Percentiles rank a stretch among this genome's conserved stretches.
These are phyloP conservation scores for Coelinius sp. DNA, from an alignment of 2,888 invertebrate genomes.

Conservation along the genomic window DNA sequence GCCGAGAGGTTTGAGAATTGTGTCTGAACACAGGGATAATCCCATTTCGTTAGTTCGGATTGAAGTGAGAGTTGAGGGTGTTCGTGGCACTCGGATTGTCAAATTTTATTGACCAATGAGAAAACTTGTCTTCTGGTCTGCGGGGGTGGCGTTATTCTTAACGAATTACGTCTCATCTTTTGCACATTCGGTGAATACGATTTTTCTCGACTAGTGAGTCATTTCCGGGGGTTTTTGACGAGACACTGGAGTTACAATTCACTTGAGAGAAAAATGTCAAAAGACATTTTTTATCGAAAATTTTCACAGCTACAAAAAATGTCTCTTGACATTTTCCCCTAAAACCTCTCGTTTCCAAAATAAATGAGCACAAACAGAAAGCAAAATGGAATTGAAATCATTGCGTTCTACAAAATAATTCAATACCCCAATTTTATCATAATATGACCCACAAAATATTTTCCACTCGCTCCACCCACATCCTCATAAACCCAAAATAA, in stretches of 20 bases:
- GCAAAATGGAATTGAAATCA: no score
- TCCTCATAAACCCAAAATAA: conserved; percentile 4
- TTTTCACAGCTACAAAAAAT: no score
- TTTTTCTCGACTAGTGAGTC: conserved; percentile 6
- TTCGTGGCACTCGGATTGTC: not conserved
- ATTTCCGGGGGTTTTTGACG: not conserved
- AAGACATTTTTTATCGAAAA: no score
- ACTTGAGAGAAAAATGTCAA: no score
- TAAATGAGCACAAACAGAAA: no score
- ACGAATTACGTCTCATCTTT: not conserved
- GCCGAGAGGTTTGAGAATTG: conserved; percentile 2
- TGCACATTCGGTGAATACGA: not conserved
- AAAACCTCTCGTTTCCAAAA: no score
- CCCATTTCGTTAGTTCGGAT: conserved; percentile 11
- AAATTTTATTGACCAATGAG: not conserved
- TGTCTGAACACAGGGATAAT: not conserved
- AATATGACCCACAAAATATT: not conserved
- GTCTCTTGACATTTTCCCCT: no score
- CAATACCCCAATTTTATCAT: no score
- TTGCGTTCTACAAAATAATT: no score
- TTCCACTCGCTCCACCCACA: not conserved
- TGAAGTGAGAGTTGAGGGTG: not conserved
- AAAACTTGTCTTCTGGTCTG: not conserved
- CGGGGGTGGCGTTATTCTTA: not conserved
- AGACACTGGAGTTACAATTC: not conserved